phyloP scores from a whole-genome alignment of 2,797 vertebrate genomes.

The Alectoris magna region DNA sequence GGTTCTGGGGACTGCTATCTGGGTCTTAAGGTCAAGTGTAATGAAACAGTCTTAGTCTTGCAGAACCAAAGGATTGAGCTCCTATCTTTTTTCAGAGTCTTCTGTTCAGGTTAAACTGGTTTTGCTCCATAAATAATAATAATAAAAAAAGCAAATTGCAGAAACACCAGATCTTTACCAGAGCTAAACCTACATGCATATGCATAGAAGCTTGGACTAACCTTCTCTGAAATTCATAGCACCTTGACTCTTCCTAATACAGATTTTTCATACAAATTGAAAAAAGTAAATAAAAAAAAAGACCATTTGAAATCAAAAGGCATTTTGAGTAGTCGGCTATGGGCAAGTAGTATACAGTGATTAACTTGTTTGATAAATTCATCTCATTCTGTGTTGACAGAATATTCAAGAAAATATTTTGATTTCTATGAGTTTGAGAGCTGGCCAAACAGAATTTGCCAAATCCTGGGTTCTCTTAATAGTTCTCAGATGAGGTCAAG shows the following conservation, averaged over 20 bases:
- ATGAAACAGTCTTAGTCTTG: background rate
- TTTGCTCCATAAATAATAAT: background rate
- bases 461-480: background rate
- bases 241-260: background rate
- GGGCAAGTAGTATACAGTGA: background rate
- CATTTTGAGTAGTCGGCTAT: background rate
- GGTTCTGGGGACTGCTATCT: background rate
- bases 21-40: fast-evolving
- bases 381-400: slow-evolving; percentile 27
- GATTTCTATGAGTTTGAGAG: background rate
- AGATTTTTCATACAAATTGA: background rate
- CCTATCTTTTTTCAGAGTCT: background rate
- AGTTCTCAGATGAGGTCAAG: too few species aligned
- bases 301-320: background rate
- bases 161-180: background rate
- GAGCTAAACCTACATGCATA: background rate
- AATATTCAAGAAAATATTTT: slow-evolving; percentile 27
- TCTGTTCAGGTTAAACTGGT: background rate
- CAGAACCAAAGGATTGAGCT: background rate
- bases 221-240: background rate
- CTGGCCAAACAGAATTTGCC: slow-evolving; percentile 40
- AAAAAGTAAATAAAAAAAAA: background rate
- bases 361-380: slow-evolving; percentile 45
- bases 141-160: background rate
- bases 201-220: background rate